These are phyloP conservation scores for Heliconius ethilla DNA, from an alignment of 2,888 invertebrate species.

Conservation along the genomic window DNA sequence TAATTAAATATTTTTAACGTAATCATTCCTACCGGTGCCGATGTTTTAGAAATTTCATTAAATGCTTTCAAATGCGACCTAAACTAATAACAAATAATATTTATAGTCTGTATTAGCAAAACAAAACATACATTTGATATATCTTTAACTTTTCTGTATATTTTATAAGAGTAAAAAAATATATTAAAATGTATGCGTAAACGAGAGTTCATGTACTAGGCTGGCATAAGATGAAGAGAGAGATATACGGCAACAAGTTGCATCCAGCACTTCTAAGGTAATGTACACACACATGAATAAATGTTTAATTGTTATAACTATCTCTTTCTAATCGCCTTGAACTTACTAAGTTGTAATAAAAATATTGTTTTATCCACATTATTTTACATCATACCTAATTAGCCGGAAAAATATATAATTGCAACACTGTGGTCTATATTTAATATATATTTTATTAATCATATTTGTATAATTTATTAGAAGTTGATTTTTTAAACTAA, in stretches of 20 bases:
- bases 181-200: constrained; percentile 78
- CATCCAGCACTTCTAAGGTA: constrained; percentile 57
- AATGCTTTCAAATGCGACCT: too few relatives aligned
- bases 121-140: neutral
- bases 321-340: constrained; percentile 65
- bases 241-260: constrained; percentile 62
- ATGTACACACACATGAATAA: constrained; percentile 59
- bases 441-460: neutral
- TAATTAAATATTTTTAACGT: too few relatives aligned
- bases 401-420: neutral
- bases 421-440: neutral
- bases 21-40: too few relatives aligned
- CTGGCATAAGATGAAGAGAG: constrained; percentile 63
- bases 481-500: too few relatives aligned
- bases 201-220: constrained; percentile 76
- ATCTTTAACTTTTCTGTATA: neutral
- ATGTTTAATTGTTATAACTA: constrained; percentile 63
- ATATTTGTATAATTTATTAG: neutral
- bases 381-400: neutral
- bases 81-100: too few relatives aligned
- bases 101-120: too few relatives aligned
- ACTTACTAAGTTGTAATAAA: constrained; percentile 30
- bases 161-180: constrained; percentile 50
- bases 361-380: constrained; percentile 7
- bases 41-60: too few relatives aligned